Conservation (phyloP, 2,888 invertebrate species). For the Allygus modestus region DNA sequence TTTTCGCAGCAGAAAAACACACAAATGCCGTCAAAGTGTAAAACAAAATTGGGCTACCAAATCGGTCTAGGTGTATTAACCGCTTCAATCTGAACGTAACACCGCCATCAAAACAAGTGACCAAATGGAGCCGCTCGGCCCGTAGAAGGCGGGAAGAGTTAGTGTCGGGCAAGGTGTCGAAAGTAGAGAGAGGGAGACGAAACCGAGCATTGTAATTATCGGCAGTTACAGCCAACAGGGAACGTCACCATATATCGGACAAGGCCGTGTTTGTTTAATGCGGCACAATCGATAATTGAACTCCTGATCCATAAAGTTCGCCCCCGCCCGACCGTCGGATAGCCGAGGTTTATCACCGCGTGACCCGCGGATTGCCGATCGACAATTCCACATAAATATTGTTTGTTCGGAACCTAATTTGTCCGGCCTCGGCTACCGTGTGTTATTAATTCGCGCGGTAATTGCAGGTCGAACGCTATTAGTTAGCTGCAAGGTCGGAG, state of each 20-base stretch:
- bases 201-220: background rate
- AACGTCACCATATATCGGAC: slow-evolving; percentile 39
- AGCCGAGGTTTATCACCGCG: background rate
- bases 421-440: slow-evolving; percentile 36
- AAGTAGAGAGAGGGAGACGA: background rate
- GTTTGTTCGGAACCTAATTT: slow-evolving; percentile 33
- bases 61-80: too few relatives aligned
- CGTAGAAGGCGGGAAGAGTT: background rate
- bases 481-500: slow-evolving; percentile 1
- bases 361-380: slow-evolving; percentile 4
- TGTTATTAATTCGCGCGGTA: slow-evolving; percentile 20
- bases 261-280: slow-evolving; percentile 33
- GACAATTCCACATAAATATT: slow-evolving; percentile 42
- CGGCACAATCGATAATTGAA: slow-evolving; percentile 24
- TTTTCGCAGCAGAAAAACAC: too few relatives aligned
- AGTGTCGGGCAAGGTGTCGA: background rate
- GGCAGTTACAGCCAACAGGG: background rate
- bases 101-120: background rate
- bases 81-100: too few relatives aligned
- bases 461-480: background rate
- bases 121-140: background rate
- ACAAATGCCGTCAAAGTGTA: too few relatives aligned
- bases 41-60: too few relatives aligned
- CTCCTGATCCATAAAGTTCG: slow-evolving; percentile 4
- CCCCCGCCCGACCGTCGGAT: background rate